Conservation (phyloP, 2,888 invertebrate species). For the Drosophila atroscutellata region DNA sequence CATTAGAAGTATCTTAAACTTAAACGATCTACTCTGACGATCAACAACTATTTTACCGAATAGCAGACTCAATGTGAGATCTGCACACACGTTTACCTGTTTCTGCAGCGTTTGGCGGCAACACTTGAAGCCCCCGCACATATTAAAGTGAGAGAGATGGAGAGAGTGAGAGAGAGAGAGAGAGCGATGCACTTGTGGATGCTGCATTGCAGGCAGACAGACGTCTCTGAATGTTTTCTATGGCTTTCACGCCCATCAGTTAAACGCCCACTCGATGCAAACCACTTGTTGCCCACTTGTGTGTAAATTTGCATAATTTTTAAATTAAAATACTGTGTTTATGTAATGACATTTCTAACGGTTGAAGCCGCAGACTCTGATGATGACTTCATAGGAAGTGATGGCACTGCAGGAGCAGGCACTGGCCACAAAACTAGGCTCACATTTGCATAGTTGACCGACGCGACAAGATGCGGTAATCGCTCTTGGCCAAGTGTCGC, state of each 20-base stretch:
- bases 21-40: slow-evolving; percentile 1
- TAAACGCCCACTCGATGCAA: slow-evolving; percentile 63
- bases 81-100: slow-evolving; percentile 42
- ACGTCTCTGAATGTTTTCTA: slow-evolving; percentile 49
- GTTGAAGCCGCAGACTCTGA: slow-evolving; percentile 23
- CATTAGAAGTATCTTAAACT: background rate
- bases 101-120: slow-evolving; percentile 38
- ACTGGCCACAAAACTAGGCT: slow-evolving; percentile 38
- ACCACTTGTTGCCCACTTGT: slow-evolving; percentile 33
- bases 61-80: slow-evolving; percentile 6
- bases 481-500: slow-evolving; percentile 35
- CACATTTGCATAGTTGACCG: slow-evolving; percentile 69
- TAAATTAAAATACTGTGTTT: slow-evolving; percentile 73
- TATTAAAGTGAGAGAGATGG: background rate
- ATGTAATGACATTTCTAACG: slow-evolving; percentile 78
- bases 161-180: background rate
- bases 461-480: slow-evolving; percentile 32
- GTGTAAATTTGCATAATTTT: slow-evolving; percentile 73
- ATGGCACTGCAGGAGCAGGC: slow-evolving; percentile 5
- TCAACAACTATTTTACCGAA: background rate
- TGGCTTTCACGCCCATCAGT: slow-evolving; percentile 63
- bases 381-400: slow-evolving; percentile 72
- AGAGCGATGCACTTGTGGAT: slow-evolving; percentile 6
- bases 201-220: slow-evolving; percentile 13
- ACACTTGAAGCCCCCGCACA: slow-evolving; percentile 51